Evolutionary conservation across 1,140 invertebrate species (phyloP).

Genomic region (Drosophila willistoni): DNA sequence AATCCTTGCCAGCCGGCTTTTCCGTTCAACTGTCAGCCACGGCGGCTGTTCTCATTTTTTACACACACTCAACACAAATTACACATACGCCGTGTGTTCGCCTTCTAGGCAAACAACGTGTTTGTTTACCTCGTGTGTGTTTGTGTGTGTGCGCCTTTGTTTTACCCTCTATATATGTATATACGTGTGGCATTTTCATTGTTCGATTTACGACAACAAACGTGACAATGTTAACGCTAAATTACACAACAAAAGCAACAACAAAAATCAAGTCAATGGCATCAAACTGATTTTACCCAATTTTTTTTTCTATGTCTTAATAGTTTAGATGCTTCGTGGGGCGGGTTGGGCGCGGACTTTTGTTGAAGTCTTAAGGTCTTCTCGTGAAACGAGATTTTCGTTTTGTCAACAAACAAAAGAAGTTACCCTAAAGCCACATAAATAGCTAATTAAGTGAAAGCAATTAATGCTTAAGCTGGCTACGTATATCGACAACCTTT

Average conservation of each 20-base stretch:
- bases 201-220: constrained; percentile 51
- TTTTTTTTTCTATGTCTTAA: constrained; percentile 12
- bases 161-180: constrained; percentile 21
- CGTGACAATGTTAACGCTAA: constrained; percentile 59
- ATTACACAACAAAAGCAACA: constrained; percentile 30
- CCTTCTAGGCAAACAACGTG: neutral
- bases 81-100: constrained; percentile 54
- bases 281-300: constrained; percentile 4
- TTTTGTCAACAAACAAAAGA: constrained; percentile 14
- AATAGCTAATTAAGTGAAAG: constrained; percentile 38
- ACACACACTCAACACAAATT: constrained; percentile 31
- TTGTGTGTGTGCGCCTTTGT: constrained; percentile 27
- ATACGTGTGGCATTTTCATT: constrained; percentile 36
- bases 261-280: constrained; percentile 16
- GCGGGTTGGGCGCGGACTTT: neutral
- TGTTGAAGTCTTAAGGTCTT: constrained; percentile 20
- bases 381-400: constrained; percentile 17
- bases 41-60: constrained; percentile 60
- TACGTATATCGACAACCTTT: neutral
- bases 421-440: constrained; percentile 10
- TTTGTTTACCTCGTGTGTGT: neutral
- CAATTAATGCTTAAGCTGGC: constrained; percentile 33
- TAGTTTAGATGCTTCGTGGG: constrained; percentile 2
- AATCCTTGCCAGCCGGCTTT: constrained; percentile 52
- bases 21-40: constrained; percentile 31